A percentile compares a stretch with the other conserved stretches of the same genome.
Conservation (phyloP, 2,113 vertebrate species). For the Mystacornis crossleyi region DNA sequence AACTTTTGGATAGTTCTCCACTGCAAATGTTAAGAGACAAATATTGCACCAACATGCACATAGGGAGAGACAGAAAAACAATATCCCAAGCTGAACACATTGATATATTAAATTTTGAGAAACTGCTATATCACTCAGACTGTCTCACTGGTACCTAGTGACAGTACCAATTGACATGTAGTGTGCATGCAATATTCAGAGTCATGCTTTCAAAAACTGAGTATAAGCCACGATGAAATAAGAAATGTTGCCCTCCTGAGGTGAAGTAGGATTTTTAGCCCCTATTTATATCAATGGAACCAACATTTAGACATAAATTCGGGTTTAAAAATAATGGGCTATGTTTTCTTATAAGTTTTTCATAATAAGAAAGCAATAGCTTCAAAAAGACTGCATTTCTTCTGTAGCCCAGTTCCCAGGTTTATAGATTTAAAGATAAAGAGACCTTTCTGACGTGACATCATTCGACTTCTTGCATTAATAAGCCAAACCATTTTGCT, state of each 20-base stretch:
- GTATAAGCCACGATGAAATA: background rate
- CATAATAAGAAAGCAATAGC: background rate
- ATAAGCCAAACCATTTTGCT: background rate
- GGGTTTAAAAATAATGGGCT: background rate
- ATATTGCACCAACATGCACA: background rate
- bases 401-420: background rate
- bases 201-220: background rate
- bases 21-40: background rate
- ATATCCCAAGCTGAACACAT: background rate
- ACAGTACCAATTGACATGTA: background rate
- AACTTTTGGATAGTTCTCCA: background rate
- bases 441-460: background rate
- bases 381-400: background rate
- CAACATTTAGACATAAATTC: background rate
- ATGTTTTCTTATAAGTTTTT: background rate
- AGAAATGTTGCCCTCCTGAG: background rate
- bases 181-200: background rate
- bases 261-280: background rate
- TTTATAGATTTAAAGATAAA: background rate
- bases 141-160: background rate
- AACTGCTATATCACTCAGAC: background rate
- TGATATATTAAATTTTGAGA: background rate
- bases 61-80: background rate
- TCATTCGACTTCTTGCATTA: background rate
- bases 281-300: background rate